Evolutionary conservation across 2,113 vertebrate species (phyloP).

Genomic region (Cyprinus carpio): DNA sequence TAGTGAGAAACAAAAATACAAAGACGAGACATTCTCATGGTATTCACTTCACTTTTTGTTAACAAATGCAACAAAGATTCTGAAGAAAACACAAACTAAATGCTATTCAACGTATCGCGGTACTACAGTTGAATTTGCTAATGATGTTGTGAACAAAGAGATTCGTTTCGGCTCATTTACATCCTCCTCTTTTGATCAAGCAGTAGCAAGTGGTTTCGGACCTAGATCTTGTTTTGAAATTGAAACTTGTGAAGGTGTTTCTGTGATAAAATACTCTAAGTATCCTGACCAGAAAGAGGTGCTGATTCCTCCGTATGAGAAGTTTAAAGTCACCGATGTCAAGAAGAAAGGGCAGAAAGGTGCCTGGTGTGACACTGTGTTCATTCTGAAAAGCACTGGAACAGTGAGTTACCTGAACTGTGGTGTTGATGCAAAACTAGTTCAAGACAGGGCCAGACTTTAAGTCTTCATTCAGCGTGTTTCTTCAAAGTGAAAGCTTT

Average conservation of each 20-base stretch:
- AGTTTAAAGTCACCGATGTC: not conserved
- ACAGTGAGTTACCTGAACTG: not conserved
- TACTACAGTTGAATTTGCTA: not conserved
- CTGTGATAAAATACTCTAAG: not conserved
- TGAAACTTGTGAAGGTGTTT: not conserved
- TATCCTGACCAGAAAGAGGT: not conserved
- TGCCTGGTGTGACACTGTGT: not conserved
- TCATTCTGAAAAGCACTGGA: not conserved
- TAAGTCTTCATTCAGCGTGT: not conserved
- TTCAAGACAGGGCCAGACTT: not conserved
- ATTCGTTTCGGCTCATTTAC: not conserved
- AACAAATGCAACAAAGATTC: not conserved
- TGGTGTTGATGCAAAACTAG: not conserved
- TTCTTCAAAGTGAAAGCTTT: not conserved
- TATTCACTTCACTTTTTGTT: constrained; percentile 2
- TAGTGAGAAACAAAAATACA: not conserved
- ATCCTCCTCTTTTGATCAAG: not conserved
- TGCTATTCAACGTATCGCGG: not conserved
- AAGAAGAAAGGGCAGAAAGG: not conserved
- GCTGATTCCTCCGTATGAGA: constrained; percentile 16
- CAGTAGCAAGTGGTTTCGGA: not conserved
- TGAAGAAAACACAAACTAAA: not conserved
- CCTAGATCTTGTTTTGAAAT: not conserved
- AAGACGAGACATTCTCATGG: not conserved
- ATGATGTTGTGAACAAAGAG: not conserved